Evolutionary conservation across 2,113 vertebrate genomes (phyloP).

Genomic region (Ellobius talpinus): DNA sequence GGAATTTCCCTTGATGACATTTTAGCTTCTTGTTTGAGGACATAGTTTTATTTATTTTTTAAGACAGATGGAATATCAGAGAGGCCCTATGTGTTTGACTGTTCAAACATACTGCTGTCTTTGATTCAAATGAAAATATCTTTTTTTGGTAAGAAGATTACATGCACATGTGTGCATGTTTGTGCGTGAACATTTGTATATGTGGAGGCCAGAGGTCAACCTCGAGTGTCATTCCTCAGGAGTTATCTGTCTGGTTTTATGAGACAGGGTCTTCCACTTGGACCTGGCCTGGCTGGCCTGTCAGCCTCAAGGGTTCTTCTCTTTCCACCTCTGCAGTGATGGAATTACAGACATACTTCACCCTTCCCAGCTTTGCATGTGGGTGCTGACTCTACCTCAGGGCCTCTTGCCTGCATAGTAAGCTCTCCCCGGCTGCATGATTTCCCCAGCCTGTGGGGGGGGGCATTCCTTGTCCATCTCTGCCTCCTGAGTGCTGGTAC

Average conservation of each 20-base stretch:
- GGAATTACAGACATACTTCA: not conserved
- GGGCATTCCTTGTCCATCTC: too few relatives aligned
- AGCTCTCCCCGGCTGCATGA: too few relatives aligned
- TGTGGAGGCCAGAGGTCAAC: too few relatives aligned
- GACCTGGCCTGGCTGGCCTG: not conserved
- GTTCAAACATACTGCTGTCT: slow-evolving; percentile 38
- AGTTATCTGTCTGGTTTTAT: too few relatives aligned
- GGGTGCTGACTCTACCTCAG: too few relatives aligned
- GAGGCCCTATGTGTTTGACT: slow-evolving; percentile 34
- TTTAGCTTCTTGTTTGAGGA: slow-evolving; percentile 61
- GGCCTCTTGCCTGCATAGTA: too few relatives aligned
- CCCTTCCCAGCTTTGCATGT: not conserved
- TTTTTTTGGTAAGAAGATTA: slow-evolving; percentile 64
- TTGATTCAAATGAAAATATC: slow-evolving; percentile 58
- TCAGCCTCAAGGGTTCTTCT: not conserved
- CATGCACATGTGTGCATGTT: too few relatives aligned
- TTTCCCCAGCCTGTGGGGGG: too few relatives aligned
- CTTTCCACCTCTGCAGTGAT: not conserved
- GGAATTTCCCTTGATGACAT: slow-evolving; percentile 44
- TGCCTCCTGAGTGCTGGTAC: too few relatives aligned
- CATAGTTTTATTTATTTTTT: slow-evolving; percentile 65
- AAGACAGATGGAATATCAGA: slow-evolving; percentile 69
- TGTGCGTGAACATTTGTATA: too few relatives aligned
- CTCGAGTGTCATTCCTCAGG: too few relatives aligned
- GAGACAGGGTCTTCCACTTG: not conserved